Base-by-base conservation (phyloP, 1,140 invertebrate genomes). In the Bilobella aurantiaca region DNA sequence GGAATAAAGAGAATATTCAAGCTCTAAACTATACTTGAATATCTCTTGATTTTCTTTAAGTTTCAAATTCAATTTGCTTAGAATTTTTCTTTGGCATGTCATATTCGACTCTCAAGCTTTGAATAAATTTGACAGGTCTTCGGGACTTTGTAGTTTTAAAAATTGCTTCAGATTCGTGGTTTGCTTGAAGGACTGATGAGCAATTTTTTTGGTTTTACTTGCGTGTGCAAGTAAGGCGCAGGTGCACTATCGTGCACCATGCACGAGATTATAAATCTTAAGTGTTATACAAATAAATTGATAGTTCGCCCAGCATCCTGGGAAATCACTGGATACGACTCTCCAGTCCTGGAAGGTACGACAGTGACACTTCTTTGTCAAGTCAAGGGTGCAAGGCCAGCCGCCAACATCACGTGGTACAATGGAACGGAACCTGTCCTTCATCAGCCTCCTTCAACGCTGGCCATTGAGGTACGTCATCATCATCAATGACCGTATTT, bases 321-420 rank as follows among this genome's bases (percentile, higher is more conserved):
- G 75, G 81, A 84, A 66, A 81, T 92, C 66, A 81, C 81, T 30
- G 88, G 88, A 3, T 83, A 87, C 23, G 83, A 86, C 18, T 81
- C 83, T 62, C 85, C 90, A 73, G 87, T 87, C 8, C 83, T 86
- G 3, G 86, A 90, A 74, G 90, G 89, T 25, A 86, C 83, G 14
- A 83, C 85, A 68, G 85, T 93, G 23, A 81, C 85, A 25, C 81
- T 93, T 29, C 82, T 85, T 74, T 94, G 91, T 75, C 79, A 82
- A 28, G 84, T 90, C 1, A 80, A 81, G 37, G 89, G 88, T 0
- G 90, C 90, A 0, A 80, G 87, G 47, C 91, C 91, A 1, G 82
- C 88, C 0, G 90, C 90, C 1, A 85, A 85, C 71, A 81, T 93
- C 47, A 86, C 87, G 32, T 94, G 90, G 90, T 89, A 83, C 78